Evolutionary conservation across 35 echinoderm and acorn worm species (phyloP).

Genomic region (Ophiothrix spiculata): DNA sequence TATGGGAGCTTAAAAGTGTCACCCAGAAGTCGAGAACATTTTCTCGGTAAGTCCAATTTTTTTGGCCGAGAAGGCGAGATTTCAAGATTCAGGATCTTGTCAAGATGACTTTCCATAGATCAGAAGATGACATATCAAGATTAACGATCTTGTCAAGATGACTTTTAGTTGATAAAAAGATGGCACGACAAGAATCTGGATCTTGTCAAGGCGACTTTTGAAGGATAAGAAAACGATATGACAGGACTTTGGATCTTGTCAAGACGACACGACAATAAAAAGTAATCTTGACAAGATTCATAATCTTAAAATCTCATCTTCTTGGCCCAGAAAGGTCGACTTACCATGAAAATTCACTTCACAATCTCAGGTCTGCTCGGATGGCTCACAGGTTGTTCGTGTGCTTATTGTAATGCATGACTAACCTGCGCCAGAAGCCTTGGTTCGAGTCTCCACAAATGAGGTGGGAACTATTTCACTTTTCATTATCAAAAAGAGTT

Average conservation of each 20-base stretch:
- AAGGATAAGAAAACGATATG: not conserved
- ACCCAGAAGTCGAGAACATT: too few species aligned
- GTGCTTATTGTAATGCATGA: too few species aligned
- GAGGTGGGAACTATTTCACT: too few species aligned
- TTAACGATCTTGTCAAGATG: not conserved
- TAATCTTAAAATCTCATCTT: too few species aligned
- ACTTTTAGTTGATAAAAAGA: not conserved
- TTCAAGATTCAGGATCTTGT: not conserved
- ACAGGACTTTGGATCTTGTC: not conserved
- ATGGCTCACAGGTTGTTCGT: too few species aligned
- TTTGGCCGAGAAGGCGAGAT: not conserved
- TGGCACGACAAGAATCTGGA: not conserved
- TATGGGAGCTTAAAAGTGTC: too few species aligned
- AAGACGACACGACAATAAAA: not conserved
- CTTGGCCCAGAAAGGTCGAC: too few species aligned
- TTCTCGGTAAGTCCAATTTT: not conserved
- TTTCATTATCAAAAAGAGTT: too few species aligned
- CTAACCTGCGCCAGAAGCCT: too few species aligned
- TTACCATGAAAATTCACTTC: too few species aligned
- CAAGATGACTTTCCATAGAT: not conserved
- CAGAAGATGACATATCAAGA: not conserved
- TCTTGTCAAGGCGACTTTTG: not conserved
- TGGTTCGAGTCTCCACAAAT: too few species aligned
- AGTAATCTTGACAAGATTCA: not conserved
- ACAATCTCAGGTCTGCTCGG: too few species aligned